These are phyloP conservation scores for Torymus aiolomorphi DNA, from an alignment of 2,888 invertebrate genomes.

Conservation along the genomic window DNA sequence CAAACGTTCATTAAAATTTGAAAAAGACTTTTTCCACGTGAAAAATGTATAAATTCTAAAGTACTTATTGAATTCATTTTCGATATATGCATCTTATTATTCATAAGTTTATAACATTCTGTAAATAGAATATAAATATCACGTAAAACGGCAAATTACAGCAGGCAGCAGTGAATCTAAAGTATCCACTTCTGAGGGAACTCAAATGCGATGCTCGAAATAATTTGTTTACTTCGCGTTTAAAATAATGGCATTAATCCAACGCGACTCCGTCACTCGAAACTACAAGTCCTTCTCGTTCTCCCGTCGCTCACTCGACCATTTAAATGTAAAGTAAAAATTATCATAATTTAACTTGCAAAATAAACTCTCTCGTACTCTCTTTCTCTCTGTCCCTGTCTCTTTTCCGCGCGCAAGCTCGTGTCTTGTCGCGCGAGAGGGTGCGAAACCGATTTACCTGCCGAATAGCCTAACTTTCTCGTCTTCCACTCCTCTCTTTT, in stretches of 20 bases:
- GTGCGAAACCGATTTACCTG: constrained; percentile 49
- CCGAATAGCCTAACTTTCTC: constrained; percentile 48
- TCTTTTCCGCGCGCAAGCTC: not conserved
- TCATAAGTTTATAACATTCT: no score
- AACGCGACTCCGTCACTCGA: not conserved
- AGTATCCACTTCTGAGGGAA: not conserved
- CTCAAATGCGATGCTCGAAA: not conserved
- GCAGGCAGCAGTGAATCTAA: no score
- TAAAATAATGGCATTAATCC: constrained; percentile 30
- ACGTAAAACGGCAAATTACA: no score
- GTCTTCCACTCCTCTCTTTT: constrained; percentile 23
- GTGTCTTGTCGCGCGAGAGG: constrained; percentile 26
- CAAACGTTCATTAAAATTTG: no score
- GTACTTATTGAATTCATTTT: no score
- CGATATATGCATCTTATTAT: no score
- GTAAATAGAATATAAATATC: no score
- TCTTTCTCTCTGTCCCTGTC: no score
- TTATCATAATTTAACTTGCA: constrained; percentile 54
- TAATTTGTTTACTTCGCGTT: constrained; percentile 31
- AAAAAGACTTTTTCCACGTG: no score
- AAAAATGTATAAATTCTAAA: no score
- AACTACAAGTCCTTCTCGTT: no score
- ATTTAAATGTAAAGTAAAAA: constrained; percentile 54
- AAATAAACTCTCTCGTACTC: constrained; percentile 26
- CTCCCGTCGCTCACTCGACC: constrained; percentile 7